Base-by-base conservation (phyloP, 2,113 vertebrate species). In the Xiphophorus maculatus region DNA sequence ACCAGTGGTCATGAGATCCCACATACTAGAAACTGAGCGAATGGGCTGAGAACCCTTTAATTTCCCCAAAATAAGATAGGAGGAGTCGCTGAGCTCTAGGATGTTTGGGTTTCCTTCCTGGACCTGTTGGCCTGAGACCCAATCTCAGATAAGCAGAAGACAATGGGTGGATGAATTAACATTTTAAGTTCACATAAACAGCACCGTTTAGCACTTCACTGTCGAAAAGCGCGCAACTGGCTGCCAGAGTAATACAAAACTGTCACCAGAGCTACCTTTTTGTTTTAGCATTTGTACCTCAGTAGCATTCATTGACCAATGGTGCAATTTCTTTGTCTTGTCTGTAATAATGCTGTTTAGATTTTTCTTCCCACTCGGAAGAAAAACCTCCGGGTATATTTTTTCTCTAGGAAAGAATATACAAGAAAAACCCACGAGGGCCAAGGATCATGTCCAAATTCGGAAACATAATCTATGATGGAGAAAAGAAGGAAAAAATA, bases 331-430 rank as follows among this genome's bases (percentile, higher is more conserved):
- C 17, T 27, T 74, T 30, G 44, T 19, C 44, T 48, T 1, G 25
- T 28, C 8, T 25, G n/a, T 63, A 77, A 11, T 62, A 25, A 76
- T n/a, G 15, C 28, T 70, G 35, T 72, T 76, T 77, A 17, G 42
- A 9, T 83, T 66, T 88, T 37, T 11, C 48, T 1, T 3, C 19
- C 25, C 25, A 25, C 9, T 9, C 51, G 25, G 22, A 25, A 58
- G 22, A 9, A n/a, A 58, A 54, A 25, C 6, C 51, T 54, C 19
- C 7, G 6, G 15, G 15, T 5, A 17, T 37, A 37, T 11, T 37
- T 37, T 37, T 37, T 37, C 35, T 37, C 35, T 37, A 37, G 10
- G 35, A 37, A 37, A 37, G 11, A 37, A 37, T 37, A 37, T 37
- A 37, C 35, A 22, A 54, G 22, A 54, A 54, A 54, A 54, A 54